Evolutionary conservation across 2,888 invertebrate species (phyloP), one percentile per base, ranked within the genome.

Genomic region (Aspidiotus destructor): DNA sequence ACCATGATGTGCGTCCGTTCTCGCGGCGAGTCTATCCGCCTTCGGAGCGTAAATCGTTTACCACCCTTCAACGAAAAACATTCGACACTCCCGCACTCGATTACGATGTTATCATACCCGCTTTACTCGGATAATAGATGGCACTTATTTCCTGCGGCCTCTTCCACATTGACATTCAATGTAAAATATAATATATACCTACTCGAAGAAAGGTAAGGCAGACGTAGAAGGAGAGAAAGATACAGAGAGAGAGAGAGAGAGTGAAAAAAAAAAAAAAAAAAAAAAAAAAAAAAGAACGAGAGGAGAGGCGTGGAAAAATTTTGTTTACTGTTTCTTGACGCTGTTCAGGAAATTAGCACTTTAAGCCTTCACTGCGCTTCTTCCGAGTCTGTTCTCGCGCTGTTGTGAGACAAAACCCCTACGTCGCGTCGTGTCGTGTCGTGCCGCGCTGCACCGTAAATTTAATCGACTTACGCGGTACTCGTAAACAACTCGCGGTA

Each of bases 331-430:
- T 65, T 65, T 65, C 58, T 65, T 28, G 65, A 48, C 48, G 28
- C 42, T 17, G 65, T 65, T 65, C 65, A 65, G 65, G 65, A 65
- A 65, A 65, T 65, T 65, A 65, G 65, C 65, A 65, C 65, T 65
- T 65, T 65, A 65, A 57, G 58, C 65, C 65, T 58, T 65, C 65
- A 48, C 58, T 65, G 57, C 57, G 58, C 57, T 65, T 65, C 44
- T 10, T 28, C 28, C 28, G 42, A 16, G 58, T 58, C 44, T 48
- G 48, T 65, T 65, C 48, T 58, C 28, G 2, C 28, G 10, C n/a
- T 54, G 3, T 58, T 40, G 58, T 42, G 57, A 65, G 40, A 65
- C 58, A 65, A 65, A 65, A 28, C 28, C 28, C 28, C 5, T 28
- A 28, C 28, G 28, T 28, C 28, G 28, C n/a, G n/a, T n/a, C n/a